Percentiles rank a stretch among this genome's conserved stretches.
phyloP scores from a whole-genome alignment of 2,888 invertebrate species.

The Machimus rusticus region DNA sequence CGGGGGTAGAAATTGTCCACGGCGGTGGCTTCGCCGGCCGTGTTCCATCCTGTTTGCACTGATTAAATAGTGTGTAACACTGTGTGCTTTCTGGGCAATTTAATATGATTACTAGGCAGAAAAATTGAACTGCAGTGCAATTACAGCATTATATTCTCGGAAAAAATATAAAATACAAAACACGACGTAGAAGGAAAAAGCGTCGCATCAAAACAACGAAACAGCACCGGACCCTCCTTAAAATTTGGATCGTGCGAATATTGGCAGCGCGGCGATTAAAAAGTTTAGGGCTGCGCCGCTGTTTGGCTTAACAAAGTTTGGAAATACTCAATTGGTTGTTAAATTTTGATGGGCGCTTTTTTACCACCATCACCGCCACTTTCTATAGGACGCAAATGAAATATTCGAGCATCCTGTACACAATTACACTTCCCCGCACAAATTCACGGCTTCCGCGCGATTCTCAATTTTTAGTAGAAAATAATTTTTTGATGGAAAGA shows the following conservation, averaged over 20 bases:
- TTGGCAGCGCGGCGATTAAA: slow-evolving; percentile 1
- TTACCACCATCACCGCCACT: neutral
- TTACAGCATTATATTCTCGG: slow-evolving; percentile 16
- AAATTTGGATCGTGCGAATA: neutral
- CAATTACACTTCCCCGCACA: neutral
- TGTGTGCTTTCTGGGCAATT: slow-evolving; percentile 32
- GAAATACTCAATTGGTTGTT: slow-evolving; percentile 1
- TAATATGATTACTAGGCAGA: slow-evolving; percentile 30
- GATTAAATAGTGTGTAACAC: slow-evolving; percentile 32
- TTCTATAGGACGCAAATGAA: neutral
- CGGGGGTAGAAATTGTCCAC: neutral
- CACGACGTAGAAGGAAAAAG: neutral
- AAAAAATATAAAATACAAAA: neutral
- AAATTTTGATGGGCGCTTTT: neutral
- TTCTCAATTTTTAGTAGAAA: neutral
- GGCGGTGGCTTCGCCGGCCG: neutral
- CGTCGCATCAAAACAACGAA: neutral
- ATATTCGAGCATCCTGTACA: neutral
- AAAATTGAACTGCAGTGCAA: slow-evolving; percentile 28
- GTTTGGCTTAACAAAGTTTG: neutral
- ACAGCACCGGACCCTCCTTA: neutral
- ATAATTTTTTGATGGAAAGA: neutral
- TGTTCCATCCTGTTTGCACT: slow-evolving; percentile 21
- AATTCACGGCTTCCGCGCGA: neutral
- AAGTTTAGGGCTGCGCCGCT: neutral